These are phyloP conservation scores for Lutjanus argentimaculatus DNA, from an alignment of 2,797 vertebrate genomes.

Conservation along the genomic window DNA sequence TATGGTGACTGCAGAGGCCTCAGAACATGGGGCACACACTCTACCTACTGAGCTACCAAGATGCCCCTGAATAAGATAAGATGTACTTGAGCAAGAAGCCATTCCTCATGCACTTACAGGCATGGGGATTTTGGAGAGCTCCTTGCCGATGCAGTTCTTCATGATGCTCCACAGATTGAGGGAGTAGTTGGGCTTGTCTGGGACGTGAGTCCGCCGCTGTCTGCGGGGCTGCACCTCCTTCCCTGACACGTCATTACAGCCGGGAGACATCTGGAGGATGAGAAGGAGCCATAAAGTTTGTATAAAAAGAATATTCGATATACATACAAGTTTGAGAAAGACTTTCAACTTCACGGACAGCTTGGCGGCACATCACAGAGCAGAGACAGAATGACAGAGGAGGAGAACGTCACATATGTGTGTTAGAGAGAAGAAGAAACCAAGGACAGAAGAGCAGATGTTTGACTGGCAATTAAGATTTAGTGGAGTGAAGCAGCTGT, in stretches of 20 bases:
- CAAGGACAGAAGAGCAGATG: conserved; percentile 64
- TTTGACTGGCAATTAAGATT: conserved; percentile 73
- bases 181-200: conserved; percentile 98
- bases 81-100: neutral
- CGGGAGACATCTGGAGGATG: conserved; percentile 79
- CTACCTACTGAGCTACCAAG: too few species aligned
- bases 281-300: conserved; percentile 11
- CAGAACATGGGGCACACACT: too few species aligned
- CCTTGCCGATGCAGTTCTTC: conserved; percentile 99
- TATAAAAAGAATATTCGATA: conserved; percentile 5
- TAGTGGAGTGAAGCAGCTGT: conserved; percentile 65
- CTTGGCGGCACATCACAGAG: conserved; percentile 30
- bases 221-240: conserved; percentile 83
- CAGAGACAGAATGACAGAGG: conserved; percentile 30
- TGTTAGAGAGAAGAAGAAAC: conserved; percentile 18
- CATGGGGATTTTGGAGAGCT: conserved; percentile 98
- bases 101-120: conserved; percentile 86
- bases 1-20: too few species aligned
- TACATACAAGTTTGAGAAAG: conserved; percentile 28
- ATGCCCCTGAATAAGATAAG: too few species aligned
- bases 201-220: conserved; percentile 90
- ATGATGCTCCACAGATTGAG: conserved; percentile 99
- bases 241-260: conserved; percentile 84
- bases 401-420: conserved; percentile 42
- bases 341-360: conserved; percentile 42